These are phyloP conservation scores for Bellardia pandia DNA, from an alignment of 2,888 invertebrate species.

Conservation along the genomic window DNA sequence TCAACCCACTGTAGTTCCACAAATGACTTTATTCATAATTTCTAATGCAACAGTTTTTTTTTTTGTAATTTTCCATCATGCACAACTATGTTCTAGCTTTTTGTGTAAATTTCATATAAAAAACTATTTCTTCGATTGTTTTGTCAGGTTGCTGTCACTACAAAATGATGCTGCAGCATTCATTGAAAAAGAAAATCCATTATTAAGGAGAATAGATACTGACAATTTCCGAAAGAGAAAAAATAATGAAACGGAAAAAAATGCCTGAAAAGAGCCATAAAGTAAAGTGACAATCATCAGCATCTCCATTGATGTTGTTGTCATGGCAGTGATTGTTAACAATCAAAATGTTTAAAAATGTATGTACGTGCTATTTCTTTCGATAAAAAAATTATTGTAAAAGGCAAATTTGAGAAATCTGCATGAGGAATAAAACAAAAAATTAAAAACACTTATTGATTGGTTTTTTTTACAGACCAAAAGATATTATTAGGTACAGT, in stretches of 20 bases:
- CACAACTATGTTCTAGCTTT: background rate
- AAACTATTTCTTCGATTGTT: constrained; percentile 7
- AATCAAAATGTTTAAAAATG: constrained; percentile 57
- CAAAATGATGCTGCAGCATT: constrained; percentile 54
- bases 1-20: constrained; percentile 2
- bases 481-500: background rate
- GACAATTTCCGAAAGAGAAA: constrained; percentile 1
- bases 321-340: constrained; percentile 58
- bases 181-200: constrained; percentile 38
- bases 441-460: constrained; percentile 46
- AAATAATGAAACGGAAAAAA: background rate
- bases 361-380: constrained; percentile 60
- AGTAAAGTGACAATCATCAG: constrained; percentile 62
- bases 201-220: constrained; percentile 21
- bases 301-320: constrained; percentile 29
- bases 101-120: background rate
- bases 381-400: constrained; percentile 7
- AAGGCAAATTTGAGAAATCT: background rate
- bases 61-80: background rate
- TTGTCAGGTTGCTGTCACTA: constrained; percentile 18
- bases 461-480: background rate
- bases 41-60: constrained; percentile 22
- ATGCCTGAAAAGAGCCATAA: background rate
- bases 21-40: constrained; percentile 10
- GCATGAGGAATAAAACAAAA: constrained; percentile 2